phyloP scores from a whole-genome alignment of 2,797 vertebrate species.

The Aselliscus stoliczkanus region DNA sequence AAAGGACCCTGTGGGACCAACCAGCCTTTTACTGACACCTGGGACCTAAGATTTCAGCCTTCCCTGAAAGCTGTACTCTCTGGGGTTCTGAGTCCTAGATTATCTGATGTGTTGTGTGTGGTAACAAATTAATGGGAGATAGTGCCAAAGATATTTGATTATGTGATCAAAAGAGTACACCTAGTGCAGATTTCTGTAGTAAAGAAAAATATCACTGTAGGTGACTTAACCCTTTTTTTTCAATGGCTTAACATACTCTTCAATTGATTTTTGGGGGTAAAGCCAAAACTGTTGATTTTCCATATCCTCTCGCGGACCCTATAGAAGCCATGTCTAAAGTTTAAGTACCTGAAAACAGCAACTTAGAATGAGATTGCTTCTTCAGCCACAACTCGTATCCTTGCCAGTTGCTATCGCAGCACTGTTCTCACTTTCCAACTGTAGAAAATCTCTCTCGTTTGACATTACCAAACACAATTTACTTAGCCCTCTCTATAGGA shows the following conservation, averaged over 20 bases:
- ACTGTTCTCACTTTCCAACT: not conserved
- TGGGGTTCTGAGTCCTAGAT: not conserved
- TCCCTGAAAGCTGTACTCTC: not conserved
- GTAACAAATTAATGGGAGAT: not conserved
- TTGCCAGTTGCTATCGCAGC: not conserved
- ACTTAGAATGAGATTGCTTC: not conserved
- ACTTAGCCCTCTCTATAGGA: slow-evolving; percentile 59
- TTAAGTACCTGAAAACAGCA: not conserved
- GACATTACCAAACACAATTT: slow-evolving; percentile 60
- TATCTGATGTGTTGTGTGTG: not conserved
- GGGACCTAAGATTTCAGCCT: not conserved
- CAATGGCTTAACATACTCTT: not conserved
- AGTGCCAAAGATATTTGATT: not conserved
- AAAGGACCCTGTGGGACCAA: not conserved
- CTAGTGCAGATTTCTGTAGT: not conserved
- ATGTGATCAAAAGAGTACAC: not conserved
- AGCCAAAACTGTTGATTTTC: not conserved
- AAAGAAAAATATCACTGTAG: not conserved
- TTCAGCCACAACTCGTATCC: not conserved
- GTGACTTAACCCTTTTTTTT: not conserved
- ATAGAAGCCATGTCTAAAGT: not conserved
- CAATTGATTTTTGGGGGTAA: not conserved
- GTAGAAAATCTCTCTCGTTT: not conserved
- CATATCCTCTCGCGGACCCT: not conserved
- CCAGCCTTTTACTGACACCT: not conserved